These are phyloP conservation scores for Alethe diademata DNA, from an alignment of 2,113 vertebrate species.

Conservation along the genomic window DNA sequence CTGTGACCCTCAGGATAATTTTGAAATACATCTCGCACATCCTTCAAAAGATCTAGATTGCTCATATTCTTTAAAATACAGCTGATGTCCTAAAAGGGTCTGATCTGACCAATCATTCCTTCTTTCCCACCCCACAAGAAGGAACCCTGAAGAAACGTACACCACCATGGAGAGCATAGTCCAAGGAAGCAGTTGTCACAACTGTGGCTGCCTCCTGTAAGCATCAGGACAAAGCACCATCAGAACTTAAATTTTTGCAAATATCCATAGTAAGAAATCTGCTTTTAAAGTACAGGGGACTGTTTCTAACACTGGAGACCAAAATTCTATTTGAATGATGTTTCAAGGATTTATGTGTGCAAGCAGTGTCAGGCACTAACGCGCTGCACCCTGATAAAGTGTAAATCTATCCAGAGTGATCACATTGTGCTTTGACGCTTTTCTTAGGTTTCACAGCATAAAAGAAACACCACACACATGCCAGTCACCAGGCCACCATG, in stretches of 20 bases:
- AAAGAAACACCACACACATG: not conserved
- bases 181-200: not conserved
- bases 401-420: not conserved
- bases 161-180: fast-evolving
- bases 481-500: not conserved
- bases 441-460: not conserved
- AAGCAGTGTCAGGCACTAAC: not conserved
- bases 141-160: not conserved
- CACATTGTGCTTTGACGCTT: not conserved
- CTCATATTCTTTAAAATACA: not conserved
- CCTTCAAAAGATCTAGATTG: not conserved
- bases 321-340: not conserved
- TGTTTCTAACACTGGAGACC: not conserved
- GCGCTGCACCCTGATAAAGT: not conserved
- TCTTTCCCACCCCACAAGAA: not conserved
- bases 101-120: not conserved
- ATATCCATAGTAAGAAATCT: not conserved
- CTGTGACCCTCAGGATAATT: not conserved
- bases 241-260: not conserved
- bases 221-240: not conserved
- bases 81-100: not conserved
- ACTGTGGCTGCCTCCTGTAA: not conserved
- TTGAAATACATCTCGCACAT: not conserved
- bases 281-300: not conserved
- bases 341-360: not conserved